These are phyloP conservation scores for Aplochiton taeniatus DNA, from an alignment of 2,797 vertebrate species.

Conservation along the genomic window DNA sequence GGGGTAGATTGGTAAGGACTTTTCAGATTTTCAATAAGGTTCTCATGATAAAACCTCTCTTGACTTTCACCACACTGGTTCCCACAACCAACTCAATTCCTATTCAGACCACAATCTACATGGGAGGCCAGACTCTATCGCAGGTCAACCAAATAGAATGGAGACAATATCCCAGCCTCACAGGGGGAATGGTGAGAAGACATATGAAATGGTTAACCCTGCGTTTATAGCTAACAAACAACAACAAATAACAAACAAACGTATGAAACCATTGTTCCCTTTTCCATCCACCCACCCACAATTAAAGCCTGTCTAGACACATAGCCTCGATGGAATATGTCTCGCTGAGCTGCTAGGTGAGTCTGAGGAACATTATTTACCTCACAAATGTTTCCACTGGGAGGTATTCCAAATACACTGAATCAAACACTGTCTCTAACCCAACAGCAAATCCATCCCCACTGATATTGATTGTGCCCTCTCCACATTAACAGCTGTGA, in stretches of 20 bases:
- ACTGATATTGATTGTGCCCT: constrained; percentile 51
- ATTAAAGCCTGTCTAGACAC: constrained; percentile 12
- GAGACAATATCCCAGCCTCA: constrained; percentile 19
- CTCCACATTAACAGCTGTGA: constrained; percentile 41
- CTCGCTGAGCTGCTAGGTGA: not conserved
- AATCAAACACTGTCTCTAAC: constrained; percentile 14
- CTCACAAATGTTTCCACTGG: no score
- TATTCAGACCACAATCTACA: constrained; percentile 13
- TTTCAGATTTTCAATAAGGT: not conserved
- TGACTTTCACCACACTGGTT: not conserved
- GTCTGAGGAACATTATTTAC: not conserved
- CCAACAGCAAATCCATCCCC: constrained; percentile 23
- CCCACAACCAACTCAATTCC: not conserved
- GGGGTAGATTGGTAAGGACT: no score
- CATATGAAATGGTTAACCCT: not conserved
- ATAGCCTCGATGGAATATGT: not conserved
- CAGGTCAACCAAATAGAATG: constrained; percentile 19
- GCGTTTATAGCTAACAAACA: constrained; percentile 4
- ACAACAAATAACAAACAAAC: no score
- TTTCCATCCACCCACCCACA: constrained; percentile 22
- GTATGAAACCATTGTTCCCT: constrained; percentile 23
- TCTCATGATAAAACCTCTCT: constrained; percentile 11
- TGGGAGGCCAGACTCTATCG: not conserved
- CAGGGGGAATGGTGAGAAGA: constrained; percentile 4
- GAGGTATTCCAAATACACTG: not conserved